Base-by-base conservation (phyloP, 2,888 invertebrate genomes). In the Timandra comae region DNA sequence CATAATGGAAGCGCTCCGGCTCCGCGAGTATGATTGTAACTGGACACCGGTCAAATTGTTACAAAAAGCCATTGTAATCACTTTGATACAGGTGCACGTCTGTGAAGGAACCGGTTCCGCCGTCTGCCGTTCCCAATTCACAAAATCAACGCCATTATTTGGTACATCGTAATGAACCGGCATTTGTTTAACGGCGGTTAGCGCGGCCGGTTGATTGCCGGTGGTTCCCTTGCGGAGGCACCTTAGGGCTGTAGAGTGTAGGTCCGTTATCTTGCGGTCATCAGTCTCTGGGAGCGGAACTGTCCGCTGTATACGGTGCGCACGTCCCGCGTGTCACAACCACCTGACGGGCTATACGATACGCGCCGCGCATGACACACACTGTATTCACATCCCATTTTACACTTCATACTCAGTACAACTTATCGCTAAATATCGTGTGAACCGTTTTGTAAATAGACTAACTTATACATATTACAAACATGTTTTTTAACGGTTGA, bases 261-360 rank as follows among this genome's bases (percentile, higher is more conserved):
- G 66, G 66, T 57, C 82, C 80, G 82, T 82, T 81, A 82, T 65
- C 64, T 76, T 75, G 72, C 80, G 80, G 80, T 80, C 79, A 75
- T 75, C 81, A 76, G 73, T 72, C 75, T 68, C 66, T 56, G 54
- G 53, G 63, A 72, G 29, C 79, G 78, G 79, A 79, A 79, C 79
- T 75, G 67, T n/a, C 66, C 66, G 66, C 49, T 63, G 62, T 69
- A 67, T 72, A 64, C 62, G 71, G 70, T 66, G 56, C 66, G 62
- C 64, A 61, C 61, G 57, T 54, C 43, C 52, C 54, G 44, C 40
- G 33, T 41, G 47, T 43, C 46, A 46, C 52, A 36, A 31, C 40
- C 53, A 53, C 56, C 48, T 46, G 47, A 48, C 39, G 32, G 32
- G 35, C 35, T 16, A 6, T 16, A 6, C 24, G 24, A 24, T 11